Evolutionary conservation across 2,113 vertebrate genomes (phyloP).

Genomic region (Ginglymostoma cirratum): DNA sequence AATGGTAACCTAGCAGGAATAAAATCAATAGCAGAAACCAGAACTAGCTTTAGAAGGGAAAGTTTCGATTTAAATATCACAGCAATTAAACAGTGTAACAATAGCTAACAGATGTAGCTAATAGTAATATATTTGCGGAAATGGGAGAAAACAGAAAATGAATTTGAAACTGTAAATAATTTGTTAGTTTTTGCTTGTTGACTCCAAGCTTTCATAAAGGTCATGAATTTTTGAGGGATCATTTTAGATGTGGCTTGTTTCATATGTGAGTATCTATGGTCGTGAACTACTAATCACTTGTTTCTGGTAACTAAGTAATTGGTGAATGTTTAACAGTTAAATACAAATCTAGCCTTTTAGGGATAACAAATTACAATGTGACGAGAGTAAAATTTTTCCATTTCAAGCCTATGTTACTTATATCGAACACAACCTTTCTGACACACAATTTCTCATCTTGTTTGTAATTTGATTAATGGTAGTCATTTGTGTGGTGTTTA

Average conservation of each 20-base stretch:
- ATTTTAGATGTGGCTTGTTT: not conserved
- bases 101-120: not conserved
- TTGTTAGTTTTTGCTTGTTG: not conserved
- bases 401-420: not conserved
- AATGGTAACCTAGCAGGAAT: not conserved
- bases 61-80: not conserved
- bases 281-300: not conserved
- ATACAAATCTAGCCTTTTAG: not conserved
- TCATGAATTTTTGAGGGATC: not conserved
- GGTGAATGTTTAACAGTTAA: not conserved
- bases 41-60: not conserved
- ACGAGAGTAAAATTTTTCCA: not conserved
- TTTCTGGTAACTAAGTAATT: not conserved
- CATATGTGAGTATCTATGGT: not conserved
- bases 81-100: not conserved
- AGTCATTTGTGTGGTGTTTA: slow-evolving; percentile 17
- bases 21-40: not conserved
- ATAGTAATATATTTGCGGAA: not conserved
- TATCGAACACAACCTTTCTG: not conserved
- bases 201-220: not conserved
- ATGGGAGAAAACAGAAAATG: not conserved
- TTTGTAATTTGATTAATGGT: not conserved
- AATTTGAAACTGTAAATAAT: not conserved
- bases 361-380: not conserved
- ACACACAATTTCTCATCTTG: not conserved